Evolutionary conservation across 1,140 invertebrate genomes (phyloP).

Genomic region (Oncopodura yosiiana): DNA sequence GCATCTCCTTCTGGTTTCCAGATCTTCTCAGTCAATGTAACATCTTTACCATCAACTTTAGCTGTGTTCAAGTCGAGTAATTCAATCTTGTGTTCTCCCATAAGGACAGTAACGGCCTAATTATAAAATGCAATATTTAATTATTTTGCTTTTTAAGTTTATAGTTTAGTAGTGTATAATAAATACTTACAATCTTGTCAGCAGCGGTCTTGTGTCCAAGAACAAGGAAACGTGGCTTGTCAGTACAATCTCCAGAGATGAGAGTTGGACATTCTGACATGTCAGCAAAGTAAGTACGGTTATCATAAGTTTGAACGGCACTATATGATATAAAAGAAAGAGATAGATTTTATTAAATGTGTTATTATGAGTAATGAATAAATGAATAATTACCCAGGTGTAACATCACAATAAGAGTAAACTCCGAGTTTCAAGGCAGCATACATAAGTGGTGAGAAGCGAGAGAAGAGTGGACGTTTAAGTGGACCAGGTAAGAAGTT

Average conservation of each 20-base stretch:
- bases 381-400: no score
- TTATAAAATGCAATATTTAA: neutral
- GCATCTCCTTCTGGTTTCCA: constrained; percentile 22
- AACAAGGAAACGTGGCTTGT: constrained; percentile 30
- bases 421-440: constrained; percentile 25
- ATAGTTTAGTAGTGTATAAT: neutral
- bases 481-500: constrained; percentile 26
- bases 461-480: constrained; percentile 27
- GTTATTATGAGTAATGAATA: no score
- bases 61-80: constrained; percentile 29
- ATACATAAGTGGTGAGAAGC: constrained; percentile 25
- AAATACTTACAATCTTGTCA: constrained; percentile 32
- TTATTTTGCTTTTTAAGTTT: no score
- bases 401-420: constrained; percentile 31
- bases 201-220: constrained; percentile 22
- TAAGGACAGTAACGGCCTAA: constrained; percentile 26
- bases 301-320: constrained; percentile 33
- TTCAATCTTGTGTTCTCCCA: constrained; percentile 33
- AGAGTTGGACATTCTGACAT: constrained; percentile 32
- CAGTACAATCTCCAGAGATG: constrained; percentile 28
- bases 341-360: no score
- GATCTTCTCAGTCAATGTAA: constrained; percentile 22
- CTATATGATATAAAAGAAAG: no score
- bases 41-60: constrained; percentile 22
- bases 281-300: constrained; percentile 30